Evolutionary conservation across 2,113 vertebrate genomes (phyloP).

Genomic region (Dendrocopos noguchii): DNA sequence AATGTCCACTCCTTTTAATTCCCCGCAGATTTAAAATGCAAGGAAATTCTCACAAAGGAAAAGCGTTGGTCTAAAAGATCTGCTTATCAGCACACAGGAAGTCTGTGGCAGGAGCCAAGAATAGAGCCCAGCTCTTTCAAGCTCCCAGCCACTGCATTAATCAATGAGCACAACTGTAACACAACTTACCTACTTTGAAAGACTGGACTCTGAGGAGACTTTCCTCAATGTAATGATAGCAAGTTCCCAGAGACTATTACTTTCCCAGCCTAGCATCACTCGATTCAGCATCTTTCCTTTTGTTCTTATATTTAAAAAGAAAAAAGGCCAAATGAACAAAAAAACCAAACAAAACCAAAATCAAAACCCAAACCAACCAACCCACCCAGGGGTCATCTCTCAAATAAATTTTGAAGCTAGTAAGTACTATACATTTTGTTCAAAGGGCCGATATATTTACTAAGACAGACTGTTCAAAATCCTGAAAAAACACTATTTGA

Average conservation of each 20-base stretch:
- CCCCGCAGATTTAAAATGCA: slow-evolving; percentile 46
- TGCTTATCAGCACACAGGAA: slow-evolving; percentile 28
- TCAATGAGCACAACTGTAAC: background rate
- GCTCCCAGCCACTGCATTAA: background rate
- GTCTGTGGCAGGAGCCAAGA: slow-evolving; percentile 45
- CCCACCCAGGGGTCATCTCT: background rate
- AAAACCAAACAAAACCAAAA: too few relatives aligned
- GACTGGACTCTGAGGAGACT: background rate
- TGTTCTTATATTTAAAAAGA: background rate
- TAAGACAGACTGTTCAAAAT: background rate
- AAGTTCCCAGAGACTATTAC: background rate
- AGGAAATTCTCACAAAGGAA: slow-evolving; percentile 36
- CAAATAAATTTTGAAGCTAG: background rate
- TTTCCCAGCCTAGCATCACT: background rate
- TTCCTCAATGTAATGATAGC: background rate
- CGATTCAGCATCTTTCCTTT: background rate
- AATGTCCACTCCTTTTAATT: background rate
- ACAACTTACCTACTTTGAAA: background rate
- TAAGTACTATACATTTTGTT: background rate
- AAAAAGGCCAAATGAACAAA: too few relatives aligned
- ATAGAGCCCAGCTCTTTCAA: background rate
- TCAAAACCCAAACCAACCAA: too few relatives aligned
- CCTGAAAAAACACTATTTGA: background rate
- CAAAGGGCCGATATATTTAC: background rate
- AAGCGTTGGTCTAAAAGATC: background rate